A percentile compares a stretch with the other conserved stretches of the same genome.
Conservation (phyloP, 2,113 vertebrate species). For the Sylvilagus bachmani region DNA sequence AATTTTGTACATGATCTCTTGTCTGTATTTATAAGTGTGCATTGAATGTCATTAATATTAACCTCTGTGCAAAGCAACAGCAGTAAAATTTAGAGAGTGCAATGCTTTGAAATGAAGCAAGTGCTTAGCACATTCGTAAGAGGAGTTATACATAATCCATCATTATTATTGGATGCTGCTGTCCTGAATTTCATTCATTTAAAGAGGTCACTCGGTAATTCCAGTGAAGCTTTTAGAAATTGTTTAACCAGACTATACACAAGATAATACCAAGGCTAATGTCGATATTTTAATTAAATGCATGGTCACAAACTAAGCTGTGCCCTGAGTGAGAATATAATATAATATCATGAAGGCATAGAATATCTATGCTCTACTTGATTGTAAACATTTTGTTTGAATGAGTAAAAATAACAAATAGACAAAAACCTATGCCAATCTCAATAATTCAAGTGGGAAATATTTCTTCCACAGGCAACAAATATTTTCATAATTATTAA, state of each 20-base stretch:
- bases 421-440: not conserved
- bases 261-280: constrained; percentile 62
- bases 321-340: constrained; percentile 24
- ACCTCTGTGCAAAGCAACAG: not conserved
- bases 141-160: constrained; percentile 22
- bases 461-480: not conserved
- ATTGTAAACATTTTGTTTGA: constrained; percentile 40
- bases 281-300: constrained; percentile 73
- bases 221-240: constrained; percentile 49
- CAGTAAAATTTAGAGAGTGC: not conserved
- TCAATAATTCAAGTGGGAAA: not conserved
- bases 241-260: constrained; percentile 48
- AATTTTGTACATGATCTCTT: constrained; percentile 27
- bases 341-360: not conserved
- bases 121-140: not conserved
- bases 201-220: constrained; percentile 57
- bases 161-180: constrained; percentile 1
- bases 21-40: not conserved
- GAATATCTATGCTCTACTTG: not conserved
- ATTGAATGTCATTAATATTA: not conserved
- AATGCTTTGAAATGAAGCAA: constrained; percentile 8
- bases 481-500: constrained; percentile 17
- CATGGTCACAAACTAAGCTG: constrained; percentile 57
- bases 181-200: constrained; percentile 53
- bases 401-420: constrained; percentile 44